A percentile compares a stretch with the other conserved stretches of the same genome.
These are phyloP conservation scores for Pseudomyrmex flavicornis DNA, from an alignment of 1,140 invertebrate genomes.

Conservation along the genomic window DNA sequence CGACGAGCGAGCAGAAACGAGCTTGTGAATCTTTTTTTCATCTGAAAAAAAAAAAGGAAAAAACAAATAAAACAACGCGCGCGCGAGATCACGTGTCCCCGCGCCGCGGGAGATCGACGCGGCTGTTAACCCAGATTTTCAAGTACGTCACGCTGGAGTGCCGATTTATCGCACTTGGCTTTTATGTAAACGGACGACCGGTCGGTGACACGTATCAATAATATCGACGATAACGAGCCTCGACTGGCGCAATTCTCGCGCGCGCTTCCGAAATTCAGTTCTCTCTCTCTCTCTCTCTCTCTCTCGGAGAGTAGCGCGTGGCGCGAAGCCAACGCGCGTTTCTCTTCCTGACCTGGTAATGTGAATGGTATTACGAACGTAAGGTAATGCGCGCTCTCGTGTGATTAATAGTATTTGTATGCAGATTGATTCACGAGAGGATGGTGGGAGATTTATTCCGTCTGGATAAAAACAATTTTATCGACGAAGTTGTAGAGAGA, in stretches of 20 bases:
- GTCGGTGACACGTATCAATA: conserved; percentile 27
- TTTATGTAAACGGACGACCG: conserved; percentile 41
- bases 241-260: conserved; percentile 12
- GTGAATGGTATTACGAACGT: neutral
- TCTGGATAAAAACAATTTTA: too few species aligned
- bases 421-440: neutral
- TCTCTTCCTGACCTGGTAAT: conserved; percentile 15
- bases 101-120: conserved; percentile 53
- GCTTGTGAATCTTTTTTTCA: conserved; percentile 56
- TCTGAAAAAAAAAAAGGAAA: conserved; percentile 34
- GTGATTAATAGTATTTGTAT: conserved; percentile 3
- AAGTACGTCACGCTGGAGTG: conserved; percentile 61
- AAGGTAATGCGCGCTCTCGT: neutral
- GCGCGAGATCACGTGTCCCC: conserved; percentile 21
- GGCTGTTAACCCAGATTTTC: conserved; percentile 71
- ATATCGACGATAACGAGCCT: conserved; percentile 42
- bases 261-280: conserved; percentile 23
- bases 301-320: neutral
- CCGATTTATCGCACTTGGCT: conserved; percentile 54
- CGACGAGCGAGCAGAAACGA: conserved; percentile 46
- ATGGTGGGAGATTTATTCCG: too few species aligned
- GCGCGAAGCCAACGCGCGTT: conserved; percentile 21
- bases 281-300: neutral
- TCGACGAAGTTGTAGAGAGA: neutral
- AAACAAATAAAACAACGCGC: neutral